phyloP scores from a whole-genome alignment of 2,797 vertebrate species.

The Trematomus bernacchii region DNA sequence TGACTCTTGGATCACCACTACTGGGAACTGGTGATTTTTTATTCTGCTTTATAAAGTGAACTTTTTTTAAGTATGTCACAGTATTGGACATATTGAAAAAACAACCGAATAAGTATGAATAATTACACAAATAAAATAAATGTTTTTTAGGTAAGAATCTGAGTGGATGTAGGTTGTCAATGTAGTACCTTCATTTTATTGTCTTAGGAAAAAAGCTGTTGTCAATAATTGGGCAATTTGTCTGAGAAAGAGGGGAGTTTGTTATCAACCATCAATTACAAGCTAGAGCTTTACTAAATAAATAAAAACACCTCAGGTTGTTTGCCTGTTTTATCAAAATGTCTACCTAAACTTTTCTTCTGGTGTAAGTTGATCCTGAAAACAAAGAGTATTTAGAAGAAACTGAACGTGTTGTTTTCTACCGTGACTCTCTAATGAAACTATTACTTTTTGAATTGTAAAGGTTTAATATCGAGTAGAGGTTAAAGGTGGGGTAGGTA shows the following conservation, averaged over 20 bases:
- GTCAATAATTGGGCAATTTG: conserved; percentile 42
- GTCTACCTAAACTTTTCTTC: conserved; percentile 44
- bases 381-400: conserved; percentile 29
- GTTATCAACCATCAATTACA: conserved; percentile 39
- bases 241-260: conserved; percentile 20
- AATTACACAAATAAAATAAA: conserved; percentile 27
- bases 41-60: conserved; percentile 34
- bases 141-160: conserved; percentile 43
- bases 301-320: conserved; percentile 66
- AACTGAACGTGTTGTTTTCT: conserved; percentile 61
- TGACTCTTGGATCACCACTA: conserved; percentile 59
- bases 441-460: conserved; percentile 65
- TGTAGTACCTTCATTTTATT: conserved; percentile 49
- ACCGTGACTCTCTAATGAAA: conserved; percentile 47
- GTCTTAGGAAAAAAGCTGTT: conserved; percentile 43
- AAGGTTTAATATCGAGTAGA: conserved; percentile 79
- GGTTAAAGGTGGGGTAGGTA: too few relatives aligned
- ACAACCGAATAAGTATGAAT: conserved; percentile 4
- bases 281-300: conserved; percentile 23
- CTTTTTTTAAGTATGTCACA: conserved; percentile 31
- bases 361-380: conserved; percentile 46
- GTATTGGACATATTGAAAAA: conserved; percentile 29
- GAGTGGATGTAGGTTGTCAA: conserved; percentile 60
- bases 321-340: conserved; percentile 50
- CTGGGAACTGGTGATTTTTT: conserved; percentile 41